Percentiles rank a stretch among this genome's conserved stretches.
Evolutionary conservation across 2,888 invertebrate species (phyloP).

Genomic region (Eueremaeus valkanovi): DNA sequence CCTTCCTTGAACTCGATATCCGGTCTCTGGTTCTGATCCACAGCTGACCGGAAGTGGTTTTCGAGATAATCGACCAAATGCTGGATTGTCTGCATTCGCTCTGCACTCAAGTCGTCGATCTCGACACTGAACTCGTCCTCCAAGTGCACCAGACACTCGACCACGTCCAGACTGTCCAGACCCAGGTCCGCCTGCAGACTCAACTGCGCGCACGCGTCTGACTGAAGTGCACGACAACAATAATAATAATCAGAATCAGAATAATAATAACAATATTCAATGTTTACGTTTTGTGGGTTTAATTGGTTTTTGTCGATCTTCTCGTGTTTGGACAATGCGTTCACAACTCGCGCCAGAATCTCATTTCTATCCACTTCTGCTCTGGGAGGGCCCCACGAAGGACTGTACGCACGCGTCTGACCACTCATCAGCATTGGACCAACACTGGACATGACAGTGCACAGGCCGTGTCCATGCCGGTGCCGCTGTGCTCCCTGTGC

Average conservation of each 20-base stretch:
- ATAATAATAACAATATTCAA: no score
- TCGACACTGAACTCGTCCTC: constrained; percentile 45
- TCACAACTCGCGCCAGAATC: constrained; percentile 32
- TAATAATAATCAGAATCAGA: no score
- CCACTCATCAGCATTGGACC: no score
- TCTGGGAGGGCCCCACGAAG: constrained; percentile 22
- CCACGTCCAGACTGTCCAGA: constrained; percentile 43
- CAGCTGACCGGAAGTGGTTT: background rate
- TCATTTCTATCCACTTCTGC: constrained; percentile 21
- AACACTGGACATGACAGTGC: no score
- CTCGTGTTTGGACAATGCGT: constrained; percentile 10
- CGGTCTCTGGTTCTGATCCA: constrained; percentile 13
- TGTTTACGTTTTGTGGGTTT: no score
- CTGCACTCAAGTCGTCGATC: constrained; percentile 43
- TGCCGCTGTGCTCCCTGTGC: no score
- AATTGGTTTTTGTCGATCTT: constrained; percentile 34
- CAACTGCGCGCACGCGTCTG: constrained; percentile 21
- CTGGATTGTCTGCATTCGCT: constrained; percentile 43
- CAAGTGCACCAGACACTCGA: constrained; percentile 44
- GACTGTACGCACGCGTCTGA: no score
- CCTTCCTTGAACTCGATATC: constrained; percentile 22
- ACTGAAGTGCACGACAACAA: no score
- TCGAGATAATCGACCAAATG: constrained; percentile 40
- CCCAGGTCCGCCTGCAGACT: constrained; percentile 40
- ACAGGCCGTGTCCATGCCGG: no score